phyloP scores from a whole-genome alignment of 2,888 invertebrate species.

The Macrophya alboannulata region DNA sequence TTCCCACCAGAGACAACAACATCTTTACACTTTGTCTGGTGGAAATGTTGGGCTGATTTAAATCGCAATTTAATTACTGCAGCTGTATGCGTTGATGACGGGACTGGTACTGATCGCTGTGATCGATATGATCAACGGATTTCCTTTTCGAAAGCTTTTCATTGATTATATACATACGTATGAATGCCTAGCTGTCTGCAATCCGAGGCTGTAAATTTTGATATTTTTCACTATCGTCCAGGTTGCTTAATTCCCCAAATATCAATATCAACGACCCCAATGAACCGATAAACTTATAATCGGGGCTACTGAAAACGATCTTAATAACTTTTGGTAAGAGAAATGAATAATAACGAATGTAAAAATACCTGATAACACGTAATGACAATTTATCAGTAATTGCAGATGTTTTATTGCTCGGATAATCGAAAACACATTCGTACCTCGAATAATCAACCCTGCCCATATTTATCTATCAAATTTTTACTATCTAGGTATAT shows the following conservation, averaged over 20 bases:
- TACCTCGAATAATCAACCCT: neutral
- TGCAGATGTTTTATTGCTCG: neutral
- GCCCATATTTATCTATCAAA: no score
- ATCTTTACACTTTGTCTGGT: neutral
- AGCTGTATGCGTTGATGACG: neutral
- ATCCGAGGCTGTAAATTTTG: neutral
- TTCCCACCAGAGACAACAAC: neutral
- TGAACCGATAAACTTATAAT: conserved; percentile 34
- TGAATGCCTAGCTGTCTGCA: neutral
- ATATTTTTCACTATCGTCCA: neutral
- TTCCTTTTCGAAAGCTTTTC: neutral
- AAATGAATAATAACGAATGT: neutral
- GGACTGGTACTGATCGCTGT: neutral
- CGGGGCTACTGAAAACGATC: neutral
- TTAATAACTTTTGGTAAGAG: neutral
- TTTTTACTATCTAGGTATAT: neutral
- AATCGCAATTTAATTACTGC: neutral
- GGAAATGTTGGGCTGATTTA: neutral
- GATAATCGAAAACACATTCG: neutral
- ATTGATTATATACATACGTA: neutral
- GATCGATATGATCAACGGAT: neutral
- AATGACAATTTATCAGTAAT: neutral
- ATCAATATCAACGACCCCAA: neutral
- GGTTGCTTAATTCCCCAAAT: conserved; percentile 20
- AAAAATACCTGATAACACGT: neutral